Evolutionary conservation across 2,797 vertebrate genomes (phyloP).

Genomic region (Phoeniculus purpureus): DNA sequence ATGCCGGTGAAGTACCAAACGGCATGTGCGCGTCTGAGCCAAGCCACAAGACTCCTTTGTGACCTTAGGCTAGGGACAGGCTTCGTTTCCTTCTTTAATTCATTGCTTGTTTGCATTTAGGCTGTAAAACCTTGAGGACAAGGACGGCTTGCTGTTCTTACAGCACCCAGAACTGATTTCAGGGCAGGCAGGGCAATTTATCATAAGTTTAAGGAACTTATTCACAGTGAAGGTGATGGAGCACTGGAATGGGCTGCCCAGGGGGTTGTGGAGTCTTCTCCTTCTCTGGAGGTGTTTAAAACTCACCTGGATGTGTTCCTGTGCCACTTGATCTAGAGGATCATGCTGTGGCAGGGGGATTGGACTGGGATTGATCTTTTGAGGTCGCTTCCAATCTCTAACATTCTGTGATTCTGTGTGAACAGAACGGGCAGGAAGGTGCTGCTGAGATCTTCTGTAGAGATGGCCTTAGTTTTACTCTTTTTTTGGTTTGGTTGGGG

Average conservation of each 20-base stretch:
- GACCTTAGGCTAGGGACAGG: neutral
- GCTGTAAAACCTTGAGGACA: neutral
- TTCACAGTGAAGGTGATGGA: too few relatives aligned
- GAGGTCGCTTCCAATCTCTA: too few relatives aligned
- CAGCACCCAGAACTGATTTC: neutral
- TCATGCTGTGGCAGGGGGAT: too few relatives aligned
- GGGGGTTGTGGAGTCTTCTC: too few relatives aligned
- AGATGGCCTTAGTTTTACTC: neutral
- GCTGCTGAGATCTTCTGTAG: neutral
- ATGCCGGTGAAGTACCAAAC: neutral
- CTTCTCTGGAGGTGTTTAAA: too few relatives aligned
- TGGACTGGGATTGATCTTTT: too few relatives aligned
- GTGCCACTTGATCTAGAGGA: too few relatives aligned
- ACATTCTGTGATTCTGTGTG: too few relatives aligned
- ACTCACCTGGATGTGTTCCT: too few relatives aligned
- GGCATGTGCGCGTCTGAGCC: accelerated
- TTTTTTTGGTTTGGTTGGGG: neutral
- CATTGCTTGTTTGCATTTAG: neutral
- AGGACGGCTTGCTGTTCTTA: neutral
- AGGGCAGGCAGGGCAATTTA: neutral
- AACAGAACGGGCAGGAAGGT: neutral
- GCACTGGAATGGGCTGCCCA: too few relatives aligned
- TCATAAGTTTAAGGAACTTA: neutral
- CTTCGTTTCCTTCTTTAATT: neutral
- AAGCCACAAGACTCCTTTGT: neutral